These are phyloP conservation scores for Bovichtus diacanthus DNA, from an alignment of 2,797 vertebrate genomes.

Conservation along the genomic window DNA sequence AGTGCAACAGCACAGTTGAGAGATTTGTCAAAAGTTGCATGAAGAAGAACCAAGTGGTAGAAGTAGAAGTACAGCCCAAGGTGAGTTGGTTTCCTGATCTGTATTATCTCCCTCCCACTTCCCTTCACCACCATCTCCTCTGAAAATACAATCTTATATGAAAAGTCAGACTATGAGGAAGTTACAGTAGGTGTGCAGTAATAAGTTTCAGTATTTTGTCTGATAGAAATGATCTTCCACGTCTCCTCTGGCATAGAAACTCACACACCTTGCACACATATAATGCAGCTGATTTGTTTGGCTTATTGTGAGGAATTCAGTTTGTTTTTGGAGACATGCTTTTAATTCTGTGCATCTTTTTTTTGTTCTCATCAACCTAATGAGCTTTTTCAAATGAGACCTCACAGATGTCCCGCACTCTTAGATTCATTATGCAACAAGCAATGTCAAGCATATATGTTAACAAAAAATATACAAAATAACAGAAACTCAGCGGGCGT, in stretches of 20 bases:
- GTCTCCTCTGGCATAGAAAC: slow-evolving; percentile 7
- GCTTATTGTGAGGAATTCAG: slow-evolving; percentile 8
- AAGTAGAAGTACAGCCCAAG: slow-evolving; percentile 94
- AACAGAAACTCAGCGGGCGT: slow-evolving; percentile 16
- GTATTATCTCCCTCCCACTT: neutral
- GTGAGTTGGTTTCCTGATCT: slow-evolving; percentile 84
- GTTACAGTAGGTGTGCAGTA: slow-evolving; percentile 4
- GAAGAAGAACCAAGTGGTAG: slow-evolving; percentile 95
- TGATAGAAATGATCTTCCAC: slow-evolving; percentile 14
- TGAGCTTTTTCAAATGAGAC: slow-evolving; percentile 25
- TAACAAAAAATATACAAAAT: too few relatives aligned
- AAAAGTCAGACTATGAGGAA: slow-evolving; percentile 17
- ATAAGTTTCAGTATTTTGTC: slow-evolving; percentile 20
- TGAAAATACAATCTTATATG: neutral
- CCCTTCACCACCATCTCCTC: slow-evolving; percentile 21
- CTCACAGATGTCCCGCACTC: slow-evolving; percentile 5
- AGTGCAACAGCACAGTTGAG: slow-evolving; percentile 94
- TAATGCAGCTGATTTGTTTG: slow-evolving; percentile 7
- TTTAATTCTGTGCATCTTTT: slow-evolving; percentile 14
- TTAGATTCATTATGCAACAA: slow-evolving; percentile 6
- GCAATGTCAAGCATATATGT: slow-evolving; percentile 9
- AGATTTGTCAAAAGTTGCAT: slow-evolving; percentile 89
- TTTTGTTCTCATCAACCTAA: slow-evolving; percentile 27
- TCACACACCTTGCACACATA: slow-evolving; percentile 20
- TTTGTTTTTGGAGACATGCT: slow-evolving; percentile 7